Evolutionary conservation across 2,888 invertebrate species (phyloP), one percentile per base, ranked within the genome.

Genomic region (Acrocyrtus sp.): DNA sequence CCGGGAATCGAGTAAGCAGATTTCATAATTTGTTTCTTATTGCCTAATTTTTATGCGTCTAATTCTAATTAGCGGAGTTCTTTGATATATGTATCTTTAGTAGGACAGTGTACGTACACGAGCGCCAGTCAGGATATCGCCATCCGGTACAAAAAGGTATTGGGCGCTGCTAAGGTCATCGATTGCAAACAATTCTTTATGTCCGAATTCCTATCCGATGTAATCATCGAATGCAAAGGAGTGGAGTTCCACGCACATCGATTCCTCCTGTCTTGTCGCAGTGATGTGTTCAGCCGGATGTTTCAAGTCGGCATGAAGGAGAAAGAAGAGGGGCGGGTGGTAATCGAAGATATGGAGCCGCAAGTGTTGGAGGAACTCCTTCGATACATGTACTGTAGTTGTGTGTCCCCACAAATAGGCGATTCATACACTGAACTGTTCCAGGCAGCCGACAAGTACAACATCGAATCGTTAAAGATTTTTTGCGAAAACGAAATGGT

Each of bases 251-350:
- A 47, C 39, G 77, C 74, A 10, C 77, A 78, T 29, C 56, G 70
- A 12, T 74, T 75, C 29, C 43, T 78, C 19, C 50, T 78, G 2
- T 51, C 68, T 21, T 74, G 75, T 57, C 74, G 77, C 12, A 48
- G 58, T 24, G 6, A 26, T 5, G 76, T 74, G 2, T 77, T 77
- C 43, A 65, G 50, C 17, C 27, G 69, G 17, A 77, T 77, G 77
- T 73, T 77, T 27, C 74, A 69, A 22, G 43, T 41, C 6, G 58
- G 53, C 3, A 75, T 78, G 75, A 78, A 57, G 34, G 75, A 78
- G 39, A 27, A 5, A 1, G 48, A 51, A 4, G 74, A 75, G 26
- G 74, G 75, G 1, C 60, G 56, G 1, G 63, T 78, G 1, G 45
- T 53, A n/a, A 69, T 78, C 24, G 62, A 74, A 29, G 78, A 75